Evolutionary conservation across 2,888 invertebrate genomes (phyloP), one percentile per base, ranked within the genome.

Genomic region (Agrotis exclamationis): DNA sequence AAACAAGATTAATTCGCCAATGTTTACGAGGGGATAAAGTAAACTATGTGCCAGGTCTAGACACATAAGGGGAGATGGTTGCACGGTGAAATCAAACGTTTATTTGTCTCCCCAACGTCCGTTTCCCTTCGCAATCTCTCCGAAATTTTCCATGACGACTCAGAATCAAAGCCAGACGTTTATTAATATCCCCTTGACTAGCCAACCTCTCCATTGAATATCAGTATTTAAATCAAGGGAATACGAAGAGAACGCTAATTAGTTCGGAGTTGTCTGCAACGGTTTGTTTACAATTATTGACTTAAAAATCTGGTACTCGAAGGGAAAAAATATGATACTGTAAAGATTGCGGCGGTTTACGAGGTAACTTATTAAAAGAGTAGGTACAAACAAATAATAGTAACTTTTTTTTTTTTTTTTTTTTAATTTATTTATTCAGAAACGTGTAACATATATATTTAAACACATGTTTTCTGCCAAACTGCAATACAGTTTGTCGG

Each of bases 1-100:
- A 71, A 47, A 13, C 20, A n/a, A 16, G 7, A 62, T 62, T 18
- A 18, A 53, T 47, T 45, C n/a, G 0, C 11, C 44, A 22, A 22
- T 53, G 20, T 54, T 18, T 63, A 47, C 13, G 28, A 73, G 47
- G 62, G 62, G 28, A 6, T 6, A 28, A 18, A 16, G 13, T 62
- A 62, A 22, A 53, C 51, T 45, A 74, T 28, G 18, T 74, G 45
- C 39, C 18, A 13, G 18, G 5, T 1, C 24, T n/a, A 71, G 65
- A 64, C 47, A 70, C 22, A 71, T 63, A 48, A 24, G 45, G 51
- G 50, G 48, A 24, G 39, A 4, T n/a, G 33, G 28, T 11, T 33
- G 3, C 20, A 2, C 14, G 16, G 13, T 2, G 7, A 13, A 14
- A 50, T 51, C 45, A 39, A 39, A 24, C 5, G 28, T 28, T 28